Percentiles rank a stretch among this genome's conserved stretches.
phyloP scores from a whole-genome alignment of 2,888 invertebrate species.

The Caenorhabditis imperialis region DNA sequence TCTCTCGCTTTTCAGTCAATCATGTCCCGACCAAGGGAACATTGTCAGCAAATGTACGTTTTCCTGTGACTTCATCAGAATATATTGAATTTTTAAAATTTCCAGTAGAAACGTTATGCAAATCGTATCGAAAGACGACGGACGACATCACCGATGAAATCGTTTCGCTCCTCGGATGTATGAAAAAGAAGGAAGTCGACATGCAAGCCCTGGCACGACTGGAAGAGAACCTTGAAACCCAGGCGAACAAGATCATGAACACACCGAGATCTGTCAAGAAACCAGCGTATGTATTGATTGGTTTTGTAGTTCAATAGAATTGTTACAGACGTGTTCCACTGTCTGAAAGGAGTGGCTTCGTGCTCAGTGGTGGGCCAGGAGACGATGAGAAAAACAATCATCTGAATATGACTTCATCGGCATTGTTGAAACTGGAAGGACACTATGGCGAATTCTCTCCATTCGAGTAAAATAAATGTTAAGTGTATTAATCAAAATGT shows the following conservation, averaged over 20 bases:
- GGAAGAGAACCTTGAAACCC: slow-evolving; percentile 29
- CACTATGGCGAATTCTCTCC: slow-evolving; percentile 46
- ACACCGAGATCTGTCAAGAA: slow-evolving; percentile 44
- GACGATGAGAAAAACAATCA: slow-evolving; percentile 14
- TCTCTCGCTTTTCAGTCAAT: slow-evolving; percentile 28
- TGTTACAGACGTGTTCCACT: slow-evolving; percentile 35
- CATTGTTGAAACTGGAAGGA: slow-evolving; percentile 25
- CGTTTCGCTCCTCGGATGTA: slow-evolving; percentile 36
- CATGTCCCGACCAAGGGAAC: slow-evolving; percentile 18
- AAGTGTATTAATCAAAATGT: neutral
- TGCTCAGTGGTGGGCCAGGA: slow-evolving; percentile 20
- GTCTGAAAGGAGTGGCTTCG: slow-evolving; percentile 38
- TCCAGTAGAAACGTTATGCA: slow-evolving; percentile 38
- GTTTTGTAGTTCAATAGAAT: too few species aligned
- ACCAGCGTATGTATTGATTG: slow-evolving; percentile 14
- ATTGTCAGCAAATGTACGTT: slow-evolving; percentile 43
- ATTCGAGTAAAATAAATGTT: slow-evolving; percentile 10
- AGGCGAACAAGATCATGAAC: slow-evolving; percentile 6
- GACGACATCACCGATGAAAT: slow-evolving; percentile 49
- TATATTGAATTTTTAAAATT: neutral
- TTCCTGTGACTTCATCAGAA: neutral
- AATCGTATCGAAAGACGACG: slow-evolving; percentile 24
- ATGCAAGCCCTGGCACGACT: slow-evolving; percentile 10
- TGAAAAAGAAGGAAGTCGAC: slow-evolving; percentile 16
- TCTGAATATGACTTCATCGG: slow-evolving; percentile 1